Conservation (phyloP, 2,797 vertebrate species). For the Labroides dimidiatus region DNA sequence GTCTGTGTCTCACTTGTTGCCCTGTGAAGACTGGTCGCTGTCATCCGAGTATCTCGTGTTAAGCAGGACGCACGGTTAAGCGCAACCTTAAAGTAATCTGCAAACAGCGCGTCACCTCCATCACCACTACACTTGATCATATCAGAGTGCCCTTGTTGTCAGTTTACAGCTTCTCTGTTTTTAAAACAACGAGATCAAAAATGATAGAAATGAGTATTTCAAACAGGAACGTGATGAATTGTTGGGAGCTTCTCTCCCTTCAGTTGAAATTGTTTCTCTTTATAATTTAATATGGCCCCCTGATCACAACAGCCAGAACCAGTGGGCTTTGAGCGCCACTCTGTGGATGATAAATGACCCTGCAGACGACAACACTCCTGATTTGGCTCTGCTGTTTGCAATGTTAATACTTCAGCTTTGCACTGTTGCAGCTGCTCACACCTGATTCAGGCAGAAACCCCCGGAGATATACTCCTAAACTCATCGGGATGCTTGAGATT, state of each 20-base stretch:
- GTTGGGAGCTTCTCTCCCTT: background rate
- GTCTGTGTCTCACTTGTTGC: background rate
- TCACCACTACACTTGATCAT: background rate
- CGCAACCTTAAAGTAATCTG: background rate
- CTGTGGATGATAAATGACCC: slow-evolving; percentile 54
- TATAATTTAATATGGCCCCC: background rate
- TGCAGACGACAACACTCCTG: slow-evolving; percentile 35
- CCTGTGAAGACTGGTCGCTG: background rate
- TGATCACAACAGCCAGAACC: slow-evolving; percentile 10
- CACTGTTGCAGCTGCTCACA: slow-evolving; percentile 34
- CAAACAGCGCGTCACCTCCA: background rate
- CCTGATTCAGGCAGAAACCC: slow-evolving; percentile 23
- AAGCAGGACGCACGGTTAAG: background rate
- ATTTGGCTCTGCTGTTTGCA: slow-evolving; percentile 11
- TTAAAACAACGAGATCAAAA: background rate
- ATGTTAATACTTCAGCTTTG: slow-evolving; percentile 19
- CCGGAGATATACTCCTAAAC: slow-evolving; percentile 12
- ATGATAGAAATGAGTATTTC: too few relatives aligned
- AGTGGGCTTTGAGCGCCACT: slow-evolving; percentile 66
- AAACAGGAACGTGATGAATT: background rate
- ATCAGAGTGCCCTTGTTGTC: background rate
- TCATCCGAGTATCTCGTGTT: background rate
- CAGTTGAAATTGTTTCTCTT: background rate
- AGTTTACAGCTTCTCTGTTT: background rate
- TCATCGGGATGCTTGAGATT: slow-evolving; percentile 37